Evolutionary conservation across 2,888 invertebrate genomes (phyloP), one percentile per base, ranked within the genome.

Genomic region (Protophormia terraenovae): DNA sequence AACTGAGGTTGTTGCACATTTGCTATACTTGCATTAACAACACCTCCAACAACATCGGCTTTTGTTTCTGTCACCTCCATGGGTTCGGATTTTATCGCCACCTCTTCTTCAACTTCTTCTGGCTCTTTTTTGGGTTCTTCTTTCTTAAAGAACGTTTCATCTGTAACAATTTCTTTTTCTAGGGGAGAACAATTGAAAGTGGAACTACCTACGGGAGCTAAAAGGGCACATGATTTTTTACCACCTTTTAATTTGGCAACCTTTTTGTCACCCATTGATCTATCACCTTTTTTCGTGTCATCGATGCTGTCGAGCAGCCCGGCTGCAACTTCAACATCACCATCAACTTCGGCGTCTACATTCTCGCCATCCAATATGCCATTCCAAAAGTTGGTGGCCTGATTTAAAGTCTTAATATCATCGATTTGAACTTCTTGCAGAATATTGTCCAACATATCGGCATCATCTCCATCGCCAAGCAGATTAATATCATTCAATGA

Each of bases 361-460:
- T 91, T 92, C 24, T 91, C 92, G 38, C 92, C 92, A 71, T 92
- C 93, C 3, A 93, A 89, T n/a, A 93, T 92, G 73, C 92, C 93
- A 83, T 93, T 93, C 93, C 93, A 93, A 86, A 93, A 93, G 81
- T 88, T 93, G 19, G 92, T 92, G 16, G 92, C 92, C 77, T 92
- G 92, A 87, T 92, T 92, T 16, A 92, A 87, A 6, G 92, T 89
- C 84, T 93, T 93, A 35, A 93, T 90, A 81, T 93, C 93, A 82
- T 93, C 93, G 85, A 92, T 92, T 88, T 91, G 91, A 88, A 93
- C 93, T 88, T 93, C 93, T 71, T 93, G 92, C 83, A 93, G 84
- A 75, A 93, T 92, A 79, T 93, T 93, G 71, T 93, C 93, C 86
- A 93, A 87, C 91, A 93, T 92, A 60, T 93, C 91, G 64, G 93